Evolutionary conservation across 2,113 vertebrate genomes (phyloP).

Genomic region (Polypterus bichir): DNA sequence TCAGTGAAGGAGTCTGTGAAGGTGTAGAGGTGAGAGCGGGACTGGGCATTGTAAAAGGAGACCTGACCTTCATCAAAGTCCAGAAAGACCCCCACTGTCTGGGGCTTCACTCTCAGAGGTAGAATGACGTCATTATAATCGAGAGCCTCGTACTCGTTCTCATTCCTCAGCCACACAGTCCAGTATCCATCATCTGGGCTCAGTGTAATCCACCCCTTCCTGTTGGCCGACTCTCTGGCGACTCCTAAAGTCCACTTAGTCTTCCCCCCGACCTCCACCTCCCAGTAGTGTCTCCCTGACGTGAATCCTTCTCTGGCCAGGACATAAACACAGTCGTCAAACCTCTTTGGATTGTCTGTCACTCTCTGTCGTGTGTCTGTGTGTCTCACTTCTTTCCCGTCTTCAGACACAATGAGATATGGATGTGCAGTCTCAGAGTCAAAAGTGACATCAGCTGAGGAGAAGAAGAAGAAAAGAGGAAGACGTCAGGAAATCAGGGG

Average conservation of each 20-base stretch:
- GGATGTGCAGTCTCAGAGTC: constrained; percentile 13
- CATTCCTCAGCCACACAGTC: constrained; percentile 10
- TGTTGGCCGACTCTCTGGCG: constrained; percentile 15
- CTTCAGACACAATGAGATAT: constrained; percentile 14
- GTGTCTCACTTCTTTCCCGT: constrained; percentile 11
- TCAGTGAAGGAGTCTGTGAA: constrained; percentile 41
- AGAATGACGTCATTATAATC: background rate
- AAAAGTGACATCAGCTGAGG: too few relatives aligned
- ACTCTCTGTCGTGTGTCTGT: constrained; percentile 7
- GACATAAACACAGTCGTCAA: constrained; percentile 6
- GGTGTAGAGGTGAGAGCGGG: constrained; percentile 32
- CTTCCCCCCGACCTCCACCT: constrained; percentile 14
- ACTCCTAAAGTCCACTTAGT: constrained; percentile 18
- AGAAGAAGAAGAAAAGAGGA: too few relatives aligned
- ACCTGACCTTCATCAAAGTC: constrained; percentile 40
- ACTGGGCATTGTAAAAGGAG: constrained; percentile 43
- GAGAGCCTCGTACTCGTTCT: constrained; percentile 12
- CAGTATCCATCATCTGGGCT: constrained; percentile 19
- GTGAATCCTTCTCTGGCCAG: constrained; percentile 16
- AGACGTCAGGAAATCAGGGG: too few relatives aligned
- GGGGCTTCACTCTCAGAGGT: constrained; percentile 1
- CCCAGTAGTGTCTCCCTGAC: constrained; percentile 22
- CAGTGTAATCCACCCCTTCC: constrained; percentile 12
- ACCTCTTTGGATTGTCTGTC: constrained; percentile 9
- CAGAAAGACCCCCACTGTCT: constrained; percentile 32